These are phyloP conservation scores for Bovichtus diacanthus DNA, from an alignment of 2,797 vertebrate species.

Conservation along the genomic window DNA sequence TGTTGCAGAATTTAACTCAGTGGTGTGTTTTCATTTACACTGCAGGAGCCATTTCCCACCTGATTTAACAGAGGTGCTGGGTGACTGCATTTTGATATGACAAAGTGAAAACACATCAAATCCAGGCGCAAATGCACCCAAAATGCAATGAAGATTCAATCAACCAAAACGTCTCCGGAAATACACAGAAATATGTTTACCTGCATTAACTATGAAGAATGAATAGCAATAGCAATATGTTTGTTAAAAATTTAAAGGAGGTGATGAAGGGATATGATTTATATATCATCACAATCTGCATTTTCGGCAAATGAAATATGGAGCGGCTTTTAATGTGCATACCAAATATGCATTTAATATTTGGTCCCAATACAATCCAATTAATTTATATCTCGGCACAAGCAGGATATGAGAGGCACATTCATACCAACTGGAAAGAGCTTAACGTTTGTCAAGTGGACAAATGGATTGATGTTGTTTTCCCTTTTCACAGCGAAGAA, in stretches of 20 bases:
- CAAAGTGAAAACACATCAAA: constrained; percentile 24
- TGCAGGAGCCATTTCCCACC: constrained; percentile 27
- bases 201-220: constrained; percentile 15
- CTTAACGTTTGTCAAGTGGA: constrained; percentile 49
- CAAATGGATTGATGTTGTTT: constrained; percentile 37
- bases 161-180: constrained; percentile 25
- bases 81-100: constrained; percentile 36
- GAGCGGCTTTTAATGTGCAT: constrained; percentile 8
- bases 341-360: constrained; percentile 9
- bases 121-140: constrained; percentile 21
- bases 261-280: background rate
- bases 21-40: constrained; percentile 15
- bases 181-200: constrained; percentile 6
- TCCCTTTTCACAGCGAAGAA: constrained; percentile 27
- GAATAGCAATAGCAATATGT: constrained; percentile 5
- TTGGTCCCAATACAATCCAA: constrained; percentile 29
- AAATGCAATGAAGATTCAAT: constrained; percentile 26
- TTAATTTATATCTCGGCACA: constrained; percentile 22
- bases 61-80: constrained; percentile 25
- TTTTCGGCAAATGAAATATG: background rate
- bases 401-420: constrained; percentile 13
- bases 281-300: constrained; percentile 8
- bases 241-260: constrained; percentile 13
- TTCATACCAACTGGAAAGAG: constrained; percentile 29
- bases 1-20: background rate